Conservation (phyloP, 2,888 invertebrate genomes). For the Rhaphigaster nebulosa region DNA sequence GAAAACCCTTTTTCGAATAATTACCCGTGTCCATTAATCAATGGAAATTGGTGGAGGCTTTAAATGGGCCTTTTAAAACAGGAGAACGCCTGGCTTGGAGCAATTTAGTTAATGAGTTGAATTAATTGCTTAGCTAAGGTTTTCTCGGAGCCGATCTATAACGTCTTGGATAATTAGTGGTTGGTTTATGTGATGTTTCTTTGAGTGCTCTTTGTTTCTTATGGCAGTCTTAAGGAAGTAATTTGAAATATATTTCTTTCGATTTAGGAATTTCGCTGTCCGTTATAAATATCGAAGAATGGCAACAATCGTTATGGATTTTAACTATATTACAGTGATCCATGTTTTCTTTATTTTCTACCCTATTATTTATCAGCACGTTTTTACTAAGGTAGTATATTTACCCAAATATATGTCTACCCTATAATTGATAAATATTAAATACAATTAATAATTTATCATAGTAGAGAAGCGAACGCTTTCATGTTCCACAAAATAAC, state of each 20-base stretch:
- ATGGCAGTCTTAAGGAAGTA: constrained; percentile 16
- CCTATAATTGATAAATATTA: too few relatives aligned
- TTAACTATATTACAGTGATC: neutral
- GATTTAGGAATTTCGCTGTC: neutral
- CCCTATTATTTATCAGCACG: too few relatives aligned
- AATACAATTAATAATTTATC: too few relatives aligned
- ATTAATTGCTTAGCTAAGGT: constrained; percentile 44
- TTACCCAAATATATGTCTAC: too few relatives aligned
- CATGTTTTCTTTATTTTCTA: neutral
- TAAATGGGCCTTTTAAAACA: constrained; percentile 49
- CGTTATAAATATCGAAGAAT: neutral
- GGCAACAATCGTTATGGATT: neutral
- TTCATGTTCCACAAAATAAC: too few relatives aligned
- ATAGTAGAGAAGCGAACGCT: too few relatives aligned
- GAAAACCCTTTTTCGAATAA: constrained; percentile 42
- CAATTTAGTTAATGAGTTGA: constrained; percentile 48
- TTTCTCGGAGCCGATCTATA: constrained; percentile 18
- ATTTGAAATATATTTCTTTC: neutral
- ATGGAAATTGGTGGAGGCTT: constrained; percentile 45
- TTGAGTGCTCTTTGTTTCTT: constrained; percentile 5
- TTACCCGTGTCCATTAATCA: constrained; percentile 48
- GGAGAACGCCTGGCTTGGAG: neutral
- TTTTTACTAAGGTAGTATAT: too few relatives aligned
- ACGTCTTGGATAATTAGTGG: constrained; percentile 36
- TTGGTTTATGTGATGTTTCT: constrained; percentile 46